phyloP scores from a whole-genome alignment of 2,113 vertebrate genomes.

The Callorhinus ursinus region DNA sequence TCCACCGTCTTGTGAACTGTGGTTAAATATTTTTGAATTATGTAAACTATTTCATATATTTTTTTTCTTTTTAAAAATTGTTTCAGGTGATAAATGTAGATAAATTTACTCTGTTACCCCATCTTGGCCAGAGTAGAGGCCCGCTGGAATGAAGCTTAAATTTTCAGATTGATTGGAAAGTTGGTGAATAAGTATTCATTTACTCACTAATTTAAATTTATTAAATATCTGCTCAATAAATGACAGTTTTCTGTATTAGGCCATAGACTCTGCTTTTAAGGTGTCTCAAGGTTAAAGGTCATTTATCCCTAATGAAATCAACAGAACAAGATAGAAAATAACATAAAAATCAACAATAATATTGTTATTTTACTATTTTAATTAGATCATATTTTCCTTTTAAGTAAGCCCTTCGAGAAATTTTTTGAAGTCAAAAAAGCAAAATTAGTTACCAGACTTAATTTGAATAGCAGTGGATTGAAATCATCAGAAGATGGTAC shows the following conservation, averaged over 20 bases:
- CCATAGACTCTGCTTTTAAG: neutral
- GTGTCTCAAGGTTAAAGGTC: neutral
- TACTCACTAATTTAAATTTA: neutral
- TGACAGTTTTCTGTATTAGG: neutral
- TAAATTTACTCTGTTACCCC: neutral
- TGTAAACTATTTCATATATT: neutral
- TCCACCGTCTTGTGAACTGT: neutral
- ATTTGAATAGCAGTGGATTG: neutral
- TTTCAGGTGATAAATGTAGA: neutral
- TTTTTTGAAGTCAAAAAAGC: slow-evolving; percentile 11
- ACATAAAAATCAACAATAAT: neutral
- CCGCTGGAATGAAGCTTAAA: neutral
- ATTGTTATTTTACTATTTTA: neutral
- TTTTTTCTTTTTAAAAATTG: neutral
- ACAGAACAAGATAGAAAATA: neutral
- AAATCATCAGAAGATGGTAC: neutral
- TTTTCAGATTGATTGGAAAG: neutral
- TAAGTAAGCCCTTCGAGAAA: neutral
- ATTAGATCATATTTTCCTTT: neutral
- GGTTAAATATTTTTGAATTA: neutral
- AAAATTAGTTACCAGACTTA: neutral
- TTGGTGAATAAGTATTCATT: neutral
- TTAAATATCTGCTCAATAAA: neutral
- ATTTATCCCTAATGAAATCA: slow-evolving; percentile 8
- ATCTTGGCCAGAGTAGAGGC: neutral